phyloP scores from a whole-genome alignment of 2,888 invertebrate genomes.

The Ephialtes manifestator region DNA sequence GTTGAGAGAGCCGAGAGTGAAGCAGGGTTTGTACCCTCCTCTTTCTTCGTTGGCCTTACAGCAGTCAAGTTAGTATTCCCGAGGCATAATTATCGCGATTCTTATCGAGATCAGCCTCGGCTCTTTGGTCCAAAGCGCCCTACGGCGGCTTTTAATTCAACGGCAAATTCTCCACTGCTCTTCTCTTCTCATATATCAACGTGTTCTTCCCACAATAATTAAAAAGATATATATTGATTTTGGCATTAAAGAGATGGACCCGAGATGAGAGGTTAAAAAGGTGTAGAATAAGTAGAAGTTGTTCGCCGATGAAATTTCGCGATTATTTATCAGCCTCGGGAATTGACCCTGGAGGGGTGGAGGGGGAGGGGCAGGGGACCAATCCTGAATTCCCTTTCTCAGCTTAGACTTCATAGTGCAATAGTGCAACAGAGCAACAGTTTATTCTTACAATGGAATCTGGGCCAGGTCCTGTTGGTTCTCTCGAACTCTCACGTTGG shows the following conservation, averaged over 20 bases:
- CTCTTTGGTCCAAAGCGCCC: slow-evolving; percentile 25
- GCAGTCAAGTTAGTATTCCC: slow-evolving; percentile 81
- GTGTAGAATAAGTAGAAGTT: slow-evolving; percentile 43
- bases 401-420: slow-evolving; percentile 34
- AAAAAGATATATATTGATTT: slow-evolving; percentile 12
- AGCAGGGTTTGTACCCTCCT: slow-evolving; percentile 35
- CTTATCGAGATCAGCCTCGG: slow-evolving; percentile 75
- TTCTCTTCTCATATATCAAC: slow-evolving; percentile 54
- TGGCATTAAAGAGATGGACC: neutral
- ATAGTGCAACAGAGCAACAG: slow-evolving; percentile 55
- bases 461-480: slow-evolving; percentile 76
- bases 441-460: slow-evolving; percentile 72
- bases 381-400: slow-evolving; percentile 66
- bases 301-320: slow-evolving; percentile 77
- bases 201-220: slow-evolving; percentile 1
- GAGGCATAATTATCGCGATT: slow-evolving; percentile 83
- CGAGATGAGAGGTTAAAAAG: slow-evolving; percentile 12
- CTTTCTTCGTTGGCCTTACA: slow-evolving; percentile 66
- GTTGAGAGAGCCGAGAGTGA: slow-evolving; percentile 20
- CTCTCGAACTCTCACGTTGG: slow-evolving; percentile 54
- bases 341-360: slow-evolving; percentile 17
- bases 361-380: slow-evolving; percentile 15
- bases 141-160: slow-evolving; percentile 50
- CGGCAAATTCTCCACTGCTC: slow-evolving; percentile 67
- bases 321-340: slow-evolving; percentile 70